Percentiles rank a stretch among this genome's conserved stretches.
phyloP scores from a whole-genome alignment of 2,113 vertebrate genomes.

The Chloropsis hardwickii region DNA sequence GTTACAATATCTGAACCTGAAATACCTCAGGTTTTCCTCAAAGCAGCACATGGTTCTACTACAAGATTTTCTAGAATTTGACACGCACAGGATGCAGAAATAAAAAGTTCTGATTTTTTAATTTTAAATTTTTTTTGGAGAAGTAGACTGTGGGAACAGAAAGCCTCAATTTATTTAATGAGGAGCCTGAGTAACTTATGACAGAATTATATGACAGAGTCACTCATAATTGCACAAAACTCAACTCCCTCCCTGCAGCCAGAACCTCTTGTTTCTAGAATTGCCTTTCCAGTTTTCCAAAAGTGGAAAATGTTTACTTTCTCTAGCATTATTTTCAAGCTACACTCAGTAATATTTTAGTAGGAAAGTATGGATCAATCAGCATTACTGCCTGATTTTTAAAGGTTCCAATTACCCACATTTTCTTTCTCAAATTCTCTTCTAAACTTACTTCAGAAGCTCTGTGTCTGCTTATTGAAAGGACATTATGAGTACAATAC shows the following conservation, averaged over 20 bases:
- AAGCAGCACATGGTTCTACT: neutral
- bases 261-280: neutral
- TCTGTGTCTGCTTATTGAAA: neutral
- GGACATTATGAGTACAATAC: neutral
- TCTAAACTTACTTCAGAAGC: neutral
- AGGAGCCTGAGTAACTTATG: neutral
- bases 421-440: neutral
- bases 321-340: neutral
- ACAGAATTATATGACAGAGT: neutral
- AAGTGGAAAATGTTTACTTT: neutral
- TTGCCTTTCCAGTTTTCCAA: neutral
- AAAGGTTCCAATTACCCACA: neutral
- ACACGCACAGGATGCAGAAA: neutral
- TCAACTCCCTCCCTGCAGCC: neutral
- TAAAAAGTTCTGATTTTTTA: neutral
- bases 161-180: neutral
- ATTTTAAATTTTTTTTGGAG: neutral
- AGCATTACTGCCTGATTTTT: neutral
- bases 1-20: neutral
- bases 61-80: neutral
- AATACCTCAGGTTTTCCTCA: neutral
- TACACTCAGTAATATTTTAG: neutral
- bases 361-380: neutral
- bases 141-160: neutral
- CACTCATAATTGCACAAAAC: neutral